Conservation (phyloP, 2,113 vertebrate genomes). For the Eublepharis macularius region DNA sequence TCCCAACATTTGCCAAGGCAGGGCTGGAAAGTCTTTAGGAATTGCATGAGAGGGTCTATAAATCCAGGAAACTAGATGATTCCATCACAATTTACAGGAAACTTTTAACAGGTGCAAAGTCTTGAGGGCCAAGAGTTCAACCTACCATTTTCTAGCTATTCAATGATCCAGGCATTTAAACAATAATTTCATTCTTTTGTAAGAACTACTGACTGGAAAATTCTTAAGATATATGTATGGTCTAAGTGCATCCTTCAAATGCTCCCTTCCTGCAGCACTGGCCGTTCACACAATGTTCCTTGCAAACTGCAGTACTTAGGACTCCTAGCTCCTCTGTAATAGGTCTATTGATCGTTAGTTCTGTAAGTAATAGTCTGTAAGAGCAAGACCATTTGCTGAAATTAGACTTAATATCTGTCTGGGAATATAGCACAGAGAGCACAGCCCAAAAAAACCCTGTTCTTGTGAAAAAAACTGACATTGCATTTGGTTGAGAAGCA, state of each 20-base stretch:
- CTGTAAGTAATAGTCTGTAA: background rate
- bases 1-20: too few species aligned
- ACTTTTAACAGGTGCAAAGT: background rate
- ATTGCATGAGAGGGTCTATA: too few species aligned
- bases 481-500: background rate
- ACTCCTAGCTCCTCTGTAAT: background rate
- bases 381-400: background rate
- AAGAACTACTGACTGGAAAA: background rate
- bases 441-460: background rate
- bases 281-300: background rate
- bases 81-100: too few species aligned
- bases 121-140: background rate
- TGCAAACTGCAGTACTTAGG: slow-evolving; percentile 6
- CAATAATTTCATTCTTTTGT: background rate
- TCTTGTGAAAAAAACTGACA: background rate
- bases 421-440: background rate
- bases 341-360: background rate
- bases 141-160: background rate
- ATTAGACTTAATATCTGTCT: background rate
- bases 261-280: background rate
- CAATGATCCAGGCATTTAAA: background rate
- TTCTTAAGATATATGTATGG: background rate
- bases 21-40: too few species aligned
- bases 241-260: background rate
- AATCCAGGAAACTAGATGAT: too few species aligned